Evolutionary conservation across 35 echinoderm and acorn worm genomes (phyloP).

Genomic region (Lytechinus variegatus): DNA sequence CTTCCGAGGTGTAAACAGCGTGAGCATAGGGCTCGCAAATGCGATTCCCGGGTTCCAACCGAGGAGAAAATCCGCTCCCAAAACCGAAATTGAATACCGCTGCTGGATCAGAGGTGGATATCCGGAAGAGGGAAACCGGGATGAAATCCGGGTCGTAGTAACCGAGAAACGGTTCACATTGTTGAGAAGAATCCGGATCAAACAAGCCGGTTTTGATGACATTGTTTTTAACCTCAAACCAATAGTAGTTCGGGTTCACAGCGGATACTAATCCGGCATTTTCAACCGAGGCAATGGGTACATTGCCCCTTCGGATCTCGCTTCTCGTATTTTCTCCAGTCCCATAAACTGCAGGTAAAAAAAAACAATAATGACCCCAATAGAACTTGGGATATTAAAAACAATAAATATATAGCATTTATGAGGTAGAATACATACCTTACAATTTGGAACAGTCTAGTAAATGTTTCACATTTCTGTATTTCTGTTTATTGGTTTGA

Average conservation of each 20-base stretch:
- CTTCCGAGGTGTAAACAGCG: background rate
- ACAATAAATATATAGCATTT: no score
- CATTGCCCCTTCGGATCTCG: conserved; percentile 3
- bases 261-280: background rate
- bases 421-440: no score
- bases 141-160: background rate
- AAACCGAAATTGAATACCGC: conserved; percentile 38
- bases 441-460: no score
- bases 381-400: no score
- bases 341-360: conserved; percentile 3
- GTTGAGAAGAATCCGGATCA: background rate
- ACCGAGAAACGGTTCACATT: background rate
- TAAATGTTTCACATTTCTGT: no score
- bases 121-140: background rate
- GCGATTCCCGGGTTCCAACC: background rate
- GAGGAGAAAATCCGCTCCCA: background rate
- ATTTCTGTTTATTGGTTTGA: no score
- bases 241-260: background rate
- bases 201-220: background rate
- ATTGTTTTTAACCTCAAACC: conserved; percentile 7
- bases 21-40: background rate
- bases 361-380: no score
- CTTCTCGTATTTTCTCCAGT: background rate
- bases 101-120: background rate
- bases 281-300: background rate